Conservation (phyloP, 2,888 invertebrate genomes). For the Dolichopus griseipennis region DNA sequence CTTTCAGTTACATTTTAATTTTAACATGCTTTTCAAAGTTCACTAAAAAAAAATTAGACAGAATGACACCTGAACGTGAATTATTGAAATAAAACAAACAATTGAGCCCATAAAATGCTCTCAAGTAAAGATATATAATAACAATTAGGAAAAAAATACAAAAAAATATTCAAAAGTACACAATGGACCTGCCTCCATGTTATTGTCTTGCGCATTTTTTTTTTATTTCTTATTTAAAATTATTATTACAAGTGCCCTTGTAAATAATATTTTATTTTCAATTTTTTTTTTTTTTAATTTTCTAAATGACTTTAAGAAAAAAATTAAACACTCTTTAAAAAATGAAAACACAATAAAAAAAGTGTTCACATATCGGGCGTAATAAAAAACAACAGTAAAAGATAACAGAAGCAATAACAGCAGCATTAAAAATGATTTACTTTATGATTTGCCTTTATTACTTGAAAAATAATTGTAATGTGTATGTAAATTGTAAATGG, state of each 20-base stretch:
- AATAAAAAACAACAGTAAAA: too few relatives aligned
- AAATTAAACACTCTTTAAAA: not conserved
- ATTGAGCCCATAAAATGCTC: not conserved
- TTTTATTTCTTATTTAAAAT: not conserved
- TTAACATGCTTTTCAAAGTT: not conserved
- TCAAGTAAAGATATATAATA: not conserved
- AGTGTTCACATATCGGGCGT: too few relatives aligned
- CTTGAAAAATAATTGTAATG: too few relatives aligned
- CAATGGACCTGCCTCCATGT: not conserved
- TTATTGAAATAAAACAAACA: not conserved
- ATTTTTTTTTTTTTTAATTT: not conserved
- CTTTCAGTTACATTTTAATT: not conserved
- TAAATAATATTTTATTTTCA: not conserved
- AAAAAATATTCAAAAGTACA: not conserved
- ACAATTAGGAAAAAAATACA: not conserved
- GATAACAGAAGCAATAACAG: too few relatives aligned
- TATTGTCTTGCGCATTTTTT: not conserved
- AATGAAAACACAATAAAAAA: too few relatives aligned
- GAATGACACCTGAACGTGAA: constrained; percentile 6
- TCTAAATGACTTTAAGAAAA: not conserved
- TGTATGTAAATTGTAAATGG: too few relatives aligned
- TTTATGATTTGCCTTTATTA: too few relatives aligned
- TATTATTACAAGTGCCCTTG: not conserved
- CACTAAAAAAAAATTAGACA: not conserved
- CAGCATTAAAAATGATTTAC: too few relatives aligned